phyloP scores from a whole-genome alignment of 2,113 vertebrate genomes.

The Sturnira hondurensis region DNA sequence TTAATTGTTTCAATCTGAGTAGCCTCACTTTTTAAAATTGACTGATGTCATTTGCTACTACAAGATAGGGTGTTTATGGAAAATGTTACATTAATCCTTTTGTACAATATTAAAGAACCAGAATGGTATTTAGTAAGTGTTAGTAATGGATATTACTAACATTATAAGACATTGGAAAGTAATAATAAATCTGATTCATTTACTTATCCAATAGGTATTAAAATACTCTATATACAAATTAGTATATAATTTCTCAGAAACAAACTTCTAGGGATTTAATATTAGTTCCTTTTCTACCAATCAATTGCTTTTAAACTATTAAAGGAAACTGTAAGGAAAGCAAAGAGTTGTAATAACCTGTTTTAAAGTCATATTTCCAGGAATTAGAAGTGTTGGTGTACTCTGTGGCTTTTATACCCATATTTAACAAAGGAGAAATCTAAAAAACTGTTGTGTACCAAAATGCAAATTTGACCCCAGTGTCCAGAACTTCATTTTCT shows the following conservation, averaged over 20 bases:
- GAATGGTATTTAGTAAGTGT: neutral
- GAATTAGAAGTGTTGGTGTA: neutral
- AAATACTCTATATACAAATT: neutral
- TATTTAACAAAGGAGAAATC: constrained; percentile 12
- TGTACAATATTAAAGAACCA: neutral
- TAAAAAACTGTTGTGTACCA: neutral
- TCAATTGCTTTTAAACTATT: neutral
- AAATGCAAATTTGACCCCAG: neutral
- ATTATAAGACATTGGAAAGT: neutral
- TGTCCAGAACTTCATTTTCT: constrained; percentile 45
- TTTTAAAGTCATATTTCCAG: neutral
- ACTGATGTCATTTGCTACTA: neutral
- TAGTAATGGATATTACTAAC: neutral
- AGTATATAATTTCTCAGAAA: neutral
- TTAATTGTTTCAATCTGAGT: neutral
- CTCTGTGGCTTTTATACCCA: neutral
- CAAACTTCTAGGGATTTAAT: neutral
- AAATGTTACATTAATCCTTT: neutral
- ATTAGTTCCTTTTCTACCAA: neutral
- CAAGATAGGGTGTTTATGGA: neutral
- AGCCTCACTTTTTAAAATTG: neutral
- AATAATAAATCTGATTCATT: neutral
- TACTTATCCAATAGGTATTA: neutral
- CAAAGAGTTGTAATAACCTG: neutral
- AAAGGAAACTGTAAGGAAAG: neutral